These are phyloP conservation scores for Achatina immaculata DNA, from an alignment of 1,140 invertebrate genomes.

Conservation along the genomic window DNA sequence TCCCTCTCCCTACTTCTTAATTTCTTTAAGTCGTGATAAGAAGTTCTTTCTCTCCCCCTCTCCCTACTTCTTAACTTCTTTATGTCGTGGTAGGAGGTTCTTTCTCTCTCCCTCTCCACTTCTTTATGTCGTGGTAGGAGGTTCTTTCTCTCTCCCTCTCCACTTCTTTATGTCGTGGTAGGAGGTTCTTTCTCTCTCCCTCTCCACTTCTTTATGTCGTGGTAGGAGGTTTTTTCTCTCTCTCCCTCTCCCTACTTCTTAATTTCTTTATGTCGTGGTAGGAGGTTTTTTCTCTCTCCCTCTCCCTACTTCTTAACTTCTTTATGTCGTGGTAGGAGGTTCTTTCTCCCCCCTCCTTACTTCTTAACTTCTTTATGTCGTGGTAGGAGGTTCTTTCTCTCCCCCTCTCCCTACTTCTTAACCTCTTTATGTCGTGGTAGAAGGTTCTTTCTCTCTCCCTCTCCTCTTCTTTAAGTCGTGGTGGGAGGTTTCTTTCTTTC, in stretches of 20 bases:
- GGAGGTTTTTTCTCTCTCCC: conserved; percentile 27
- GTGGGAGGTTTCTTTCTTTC: conserved; percentile 34
- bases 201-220: conserved; percentile 23
- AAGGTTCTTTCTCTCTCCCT: not conserved
- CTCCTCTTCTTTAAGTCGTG: too few relatives aligned
- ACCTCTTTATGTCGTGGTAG: conserved; percentile 17
- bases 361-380: too few relatives aligned
- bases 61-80: too few relatives aligned
- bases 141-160: conserved; percentile 31
- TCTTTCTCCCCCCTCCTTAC: not conserved
- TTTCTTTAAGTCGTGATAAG: too few relatives aligned
- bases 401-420: conserved; percentile 19
- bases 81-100: too few relatives aligned
- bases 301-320: conserved; percentile 23
- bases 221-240: conserved; percentile 7
- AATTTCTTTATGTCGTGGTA: conserved; percentile 18
- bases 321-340: not conserved
- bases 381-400: not conserved
- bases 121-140: too few relatives aligned
- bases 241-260: conserved; percentile 18
- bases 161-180: too few relatives aligned
- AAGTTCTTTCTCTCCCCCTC: conserved; percentile 4
- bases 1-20: too few relatives aligned
- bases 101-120: conserved; percentile 27
- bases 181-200: conserved; percentile 20